Percentiles rank a stretch among this genome's conserved stretches.
phyloP scores from a whole-genome alignment of 1,140 invertebrate genomes.

The Drosophila rhopaloa region DNA sequence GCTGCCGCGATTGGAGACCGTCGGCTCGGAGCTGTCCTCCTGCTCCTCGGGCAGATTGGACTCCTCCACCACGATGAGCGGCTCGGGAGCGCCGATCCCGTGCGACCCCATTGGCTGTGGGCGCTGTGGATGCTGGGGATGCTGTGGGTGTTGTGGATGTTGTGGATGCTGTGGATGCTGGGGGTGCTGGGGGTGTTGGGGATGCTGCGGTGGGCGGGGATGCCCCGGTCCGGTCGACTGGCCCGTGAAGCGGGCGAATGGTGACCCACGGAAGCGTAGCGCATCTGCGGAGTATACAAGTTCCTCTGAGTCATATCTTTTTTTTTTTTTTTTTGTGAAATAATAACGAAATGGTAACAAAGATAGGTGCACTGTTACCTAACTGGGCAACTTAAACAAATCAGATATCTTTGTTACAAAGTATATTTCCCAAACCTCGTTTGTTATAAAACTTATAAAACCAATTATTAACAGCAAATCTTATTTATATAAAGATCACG shows the following conservation, averaged over 20 bases:
- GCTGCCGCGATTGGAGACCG: slow-evolving; percentile 86
- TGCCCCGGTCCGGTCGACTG: slow-evolving; percentile 33
- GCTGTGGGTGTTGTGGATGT: neutral
- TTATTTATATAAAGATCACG: too few species aligned
- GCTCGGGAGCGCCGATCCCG: slow-evolving; percentile 85
- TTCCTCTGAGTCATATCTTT: too few species aligned
- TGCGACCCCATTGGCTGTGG: slow-evolving; percentile 49
- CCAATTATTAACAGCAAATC: too few species aligned
- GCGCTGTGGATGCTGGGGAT: slow-evolving; percentile 24
- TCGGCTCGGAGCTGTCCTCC: slow-evolving; percentile 85
- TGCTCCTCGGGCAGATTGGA: slow-evolving; percentile 88
- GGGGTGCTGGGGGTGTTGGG: slow-evolving; percentile 23
- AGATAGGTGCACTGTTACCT: too few species aligned
- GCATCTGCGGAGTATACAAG: slow-evolving; percentile 58
- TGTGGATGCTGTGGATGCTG: slow-evolving; percentile 14
- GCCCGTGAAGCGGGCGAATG: slow-evolving; percentile 83
- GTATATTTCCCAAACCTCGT: too few species aligned
- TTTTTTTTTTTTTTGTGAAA: too few species aligned
- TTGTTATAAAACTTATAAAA: too few species aligned
- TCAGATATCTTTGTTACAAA: too few species aligned
- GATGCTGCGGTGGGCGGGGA: slow-evolving; percentile 19
- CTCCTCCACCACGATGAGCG: slow-evolving; percentile 92
- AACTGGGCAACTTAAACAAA: too few species aligned
- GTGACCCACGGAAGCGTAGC: slow-evolving; percentile 84
- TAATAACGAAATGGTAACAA: too few species aligned